phyloP scores from a whole-genome alignment of 2,888 invertebrate species.

The Drosophila sordidula region DNA sequence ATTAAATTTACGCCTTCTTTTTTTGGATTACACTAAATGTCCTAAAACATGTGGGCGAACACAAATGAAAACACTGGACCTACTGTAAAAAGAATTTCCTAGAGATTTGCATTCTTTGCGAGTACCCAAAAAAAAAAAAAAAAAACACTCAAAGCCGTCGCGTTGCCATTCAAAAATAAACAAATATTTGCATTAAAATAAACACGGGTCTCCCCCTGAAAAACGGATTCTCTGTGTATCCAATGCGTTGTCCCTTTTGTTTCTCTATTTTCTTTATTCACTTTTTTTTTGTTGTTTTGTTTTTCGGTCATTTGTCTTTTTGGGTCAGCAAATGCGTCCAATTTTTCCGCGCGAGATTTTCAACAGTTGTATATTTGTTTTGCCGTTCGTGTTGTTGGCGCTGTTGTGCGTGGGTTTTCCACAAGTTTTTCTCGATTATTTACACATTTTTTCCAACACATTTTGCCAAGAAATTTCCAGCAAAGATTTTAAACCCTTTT shows the following conservation, averaged over 20 bases:
- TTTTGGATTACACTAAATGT: conserved; percentile 7
- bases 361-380: conserved; percentile 55
- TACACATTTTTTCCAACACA: conserved; percentile 50
- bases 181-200: conserved; percentile 78
- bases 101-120: conserved; percentile 43
- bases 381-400: conserved; percentile 12
- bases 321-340: conserved; percentile 66
- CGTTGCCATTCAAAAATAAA: conserved; percentile 65
- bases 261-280: conserved; percentile 25
- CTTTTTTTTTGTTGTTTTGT: conserved; percentile 14
- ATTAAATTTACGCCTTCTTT: conserved; percentile 33
- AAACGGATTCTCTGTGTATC: conserved; percentile 39
- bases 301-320: conserved; percentile 61
- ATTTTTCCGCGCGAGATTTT: conserved; percentile 67
- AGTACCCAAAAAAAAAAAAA: conserved; percentile 16
- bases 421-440: conserved; percentile 60
- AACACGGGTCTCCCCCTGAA: conserved; percentile 52
- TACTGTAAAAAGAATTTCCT: conserved; percentile 22
- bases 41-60: conserved; percentile 31
- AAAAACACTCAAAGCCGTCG: conserved; percentile 15
- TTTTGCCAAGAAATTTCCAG: conserved; percentile 19
- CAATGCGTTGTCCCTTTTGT: conserved; percentile 61
- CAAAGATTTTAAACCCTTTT: conserved; percentile 51
- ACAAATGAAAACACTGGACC: conserved; percentile 10
- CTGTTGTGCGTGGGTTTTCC: conserved; percentile 45